Evolutionary conservation across 2,113 vertebrate species (phyloP).

Genomic region (Eulacestoma nigropectus): DNA sequence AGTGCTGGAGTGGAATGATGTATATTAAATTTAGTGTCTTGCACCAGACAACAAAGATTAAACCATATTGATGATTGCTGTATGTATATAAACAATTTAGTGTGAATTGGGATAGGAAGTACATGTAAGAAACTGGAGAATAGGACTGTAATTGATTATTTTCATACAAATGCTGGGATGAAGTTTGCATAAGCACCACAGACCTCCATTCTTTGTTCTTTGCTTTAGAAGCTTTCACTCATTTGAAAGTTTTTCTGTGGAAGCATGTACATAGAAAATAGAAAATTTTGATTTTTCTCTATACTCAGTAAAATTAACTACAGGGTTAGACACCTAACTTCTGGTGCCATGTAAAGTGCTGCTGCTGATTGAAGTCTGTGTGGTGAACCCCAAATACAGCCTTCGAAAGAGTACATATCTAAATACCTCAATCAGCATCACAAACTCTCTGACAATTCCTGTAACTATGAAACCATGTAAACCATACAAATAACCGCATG

Average conservation of each 20-base stretch:
- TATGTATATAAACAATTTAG: background rate
- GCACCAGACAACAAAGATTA: background rate
- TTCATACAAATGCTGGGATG: background rate
- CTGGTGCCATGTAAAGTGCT: background rate
- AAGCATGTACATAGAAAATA: background rate
- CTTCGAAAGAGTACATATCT: background rate
- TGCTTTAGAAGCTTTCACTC: background rate
- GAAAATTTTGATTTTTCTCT: background rate
- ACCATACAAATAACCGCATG: background rate
- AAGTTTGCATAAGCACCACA: background rate
- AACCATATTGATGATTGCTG: background rate
- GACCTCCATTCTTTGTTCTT: background rate
- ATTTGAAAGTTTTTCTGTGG: background rate
- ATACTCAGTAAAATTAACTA: background rate
- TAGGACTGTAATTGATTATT: background rate
- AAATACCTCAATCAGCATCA: background rate
- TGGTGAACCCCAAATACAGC: background rate
- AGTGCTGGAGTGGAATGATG: background rate
- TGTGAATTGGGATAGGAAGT: background rate
- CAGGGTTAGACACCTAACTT: background rate
- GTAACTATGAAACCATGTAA: background rate
- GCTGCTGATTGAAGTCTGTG: background rate
- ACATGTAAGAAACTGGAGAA: background rate
- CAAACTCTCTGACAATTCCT: background rate
- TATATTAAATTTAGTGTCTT: background rate